Percentiles rank a stretch among this genome's conserved stretches.
These are phyloP conservation scores for Lepidurus apus DNA, from an alignment of 1,140 invertebrate genomes.

Conservation along the genomic window DNA sequence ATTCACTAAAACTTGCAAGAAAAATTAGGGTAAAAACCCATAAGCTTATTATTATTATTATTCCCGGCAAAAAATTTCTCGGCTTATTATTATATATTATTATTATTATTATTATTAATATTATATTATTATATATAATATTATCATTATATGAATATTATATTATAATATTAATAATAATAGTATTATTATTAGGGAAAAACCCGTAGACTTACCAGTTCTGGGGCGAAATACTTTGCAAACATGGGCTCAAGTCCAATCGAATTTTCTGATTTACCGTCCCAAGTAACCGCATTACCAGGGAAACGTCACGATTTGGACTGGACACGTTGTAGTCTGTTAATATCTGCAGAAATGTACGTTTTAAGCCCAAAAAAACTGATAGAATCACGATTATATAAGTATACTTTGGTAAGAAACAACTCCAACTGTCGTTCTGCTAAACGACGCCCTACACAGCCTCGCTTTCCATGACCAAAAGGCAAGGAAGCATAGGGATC, in stretches of 20 bases:
- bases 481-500: conserved; percentile 66
- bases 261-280: conserved; percentile 31
- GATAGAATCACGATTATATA: not conserved
- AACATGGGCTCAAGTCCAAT: conserved; percentile 18
- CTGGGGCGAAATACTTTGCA: not conserved
- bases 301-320: conserved; percentile 26
- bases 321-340: conserved; percentile 15
- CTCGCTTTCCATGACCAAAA: conserved; percentile 72
- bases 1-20: not conserved
- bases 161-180: too few relatives aligned
- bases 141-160: too few relatives aligned
- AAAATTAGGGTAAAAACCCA: too few relatives aligned
- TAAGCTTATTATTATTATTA: too few relatives aligned
- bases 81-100: too few relatives aligned
- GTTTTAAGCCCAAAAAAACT: not conserved
- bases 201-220: not conserved
- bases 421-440: conserved; percentile 66
- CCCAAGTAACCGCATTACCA: conserved; percentile 33
- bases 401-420: conserved; percentile 41
- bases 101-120: too few relatives aligned
- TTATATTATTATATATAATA: too few relatives aligned
- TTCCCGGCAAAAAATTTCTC: too few relatives aligned
- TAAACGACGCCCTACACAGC: conserved; percentile 73
- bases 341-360: not conserved
- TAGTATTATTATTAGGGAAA: not conserved